Conservation (phyloP, 92 coral and sea anemone genomes). For the Meandrina meandrites region DNA sequence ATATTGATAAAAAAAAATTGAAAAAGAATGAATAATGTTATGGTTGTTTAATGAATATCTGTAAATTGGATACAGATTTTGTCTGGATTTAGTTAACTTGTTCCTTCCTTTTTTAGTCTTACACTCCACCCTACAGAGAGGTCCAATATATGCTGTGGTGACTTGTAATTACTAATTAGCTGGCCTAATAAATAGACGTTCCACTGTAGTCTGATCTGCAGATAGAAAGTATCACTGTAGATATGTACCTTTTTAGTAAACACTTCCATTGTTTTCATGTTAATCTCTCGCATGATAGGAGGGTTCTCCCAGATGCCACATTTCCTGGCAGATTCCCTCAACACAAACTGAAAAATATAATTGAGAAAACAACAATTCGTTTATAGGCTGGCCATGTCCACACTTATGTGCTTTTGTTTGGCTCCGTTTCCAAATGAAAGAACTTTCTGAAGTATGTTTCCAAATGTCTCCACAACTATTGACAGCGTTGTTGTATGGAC, state of each 20-base stretch:
- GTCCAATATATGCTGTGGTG: background rate
- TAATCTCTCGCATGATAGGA: conserved; percentile 11
- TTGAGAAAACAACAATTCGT: background rate
- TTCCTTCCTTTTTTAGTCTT: too few species aligned
- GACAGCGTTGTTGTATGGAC: conserved; percentile 1
- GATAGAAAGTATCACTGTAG: background rate
- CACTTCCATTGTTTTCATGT: background rate
- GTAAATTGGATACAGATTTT: conserved; percentile 11
- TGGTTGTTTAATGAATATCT: background rate
- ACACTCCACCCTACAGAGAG: background rate
- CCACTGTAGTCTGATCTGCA: background rate
- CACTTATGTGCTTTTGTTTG: conserved; percentile 8
- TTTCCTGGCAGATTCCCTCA: conserved; percentile 10
- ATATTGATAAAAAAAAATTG: background rate
- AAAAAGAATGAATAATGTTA: background rate
- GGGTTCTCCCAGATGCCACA: conserved; percentile 2
- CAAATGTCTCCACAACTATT: conserved; percentile 8
- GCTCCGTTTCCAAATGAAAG: too few species aligned
- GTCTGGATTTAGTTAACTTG: background rate
- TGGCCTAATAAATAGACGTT: background rate
- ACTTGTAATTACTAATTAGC: background rate
- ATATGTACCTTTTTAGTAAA: conserved; percentile 7
- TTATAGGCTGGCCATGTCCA: conserved; percentile 2
- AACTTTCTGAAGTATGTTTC: too few species aligned
- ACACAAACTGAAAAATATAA: conserved; percentile 6